A percentile compares a stretch with the other conserved stretches of the same genome.
phyloP scores from a whole-genome alignment of 2,797 vertebrate species.

The Syngnathus acus region DNA sequence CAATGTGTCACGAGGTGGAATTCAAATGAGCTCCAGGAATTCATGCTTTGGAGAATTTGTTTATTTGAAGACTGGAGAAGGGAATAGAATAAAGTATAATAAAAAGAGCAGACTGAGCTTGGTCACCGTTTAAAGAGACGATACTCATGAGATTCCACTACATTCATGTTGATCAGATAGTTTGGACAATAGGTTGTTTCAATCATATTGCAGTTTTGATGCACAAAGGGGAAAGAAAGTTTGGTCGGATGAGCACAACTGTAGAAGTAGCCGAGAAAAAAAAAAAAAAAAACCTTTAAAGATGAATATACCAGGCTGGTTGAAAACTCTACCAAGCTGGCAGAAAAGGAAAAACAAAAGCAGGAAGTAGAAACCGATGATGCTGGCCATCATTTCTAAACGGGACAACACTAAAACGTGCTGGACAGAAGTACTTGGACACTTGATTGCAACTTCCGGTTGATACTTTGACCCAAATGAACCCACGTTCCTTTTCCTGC shows the following conservation, averaged over 20 bases:
- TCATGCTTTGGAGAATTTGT: constrained; percentile 8
- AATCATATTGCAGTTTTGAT: constrained; percentile 17
- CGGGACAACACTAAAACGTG: not conserved
- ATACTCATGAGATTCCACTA: constrained; percentile 28
- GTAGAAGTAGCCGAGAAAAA: no score
- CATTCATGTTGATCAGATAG: constrained; percentile 38
- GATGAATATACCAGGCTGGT: no score
- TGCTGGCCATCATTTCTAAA: not conserved
- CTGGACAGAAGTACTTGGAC: not conserved
- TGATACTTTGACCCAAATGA: not conserved
- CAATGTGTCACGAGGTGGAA: constrained; percentile 19
- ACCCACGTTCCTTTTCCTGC: not conserved
- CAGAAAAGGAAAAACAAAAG: no score
- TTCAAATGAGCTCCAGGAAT: constrained; percentile 18
- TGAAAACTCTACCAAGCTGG: no score
- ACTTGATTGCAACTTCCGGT: not conserved
- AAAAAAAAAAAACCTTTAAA: no score
- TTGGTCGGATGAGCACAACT: not conserved
- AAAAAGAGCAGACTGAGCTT: constrained; percentile 14
- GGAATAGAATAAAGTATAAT: constrained; percentile 16
- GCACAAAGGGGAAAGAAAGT: not conserved
- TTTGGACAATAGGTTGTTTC: constrained; percentile 20
- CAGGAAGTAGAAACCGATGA: no score
- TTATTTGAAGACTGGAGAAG: constrained; percentile 1
- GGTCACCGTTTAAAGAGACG: constrained; percentile 30